Percentiles rank a stretch among this genome's conserved stretches.
These are phyloP conservation scores for Phengaris alcon DNA, from an alignment of 2,888 invertebrate species.

Conservation along the genomic window DNA sequence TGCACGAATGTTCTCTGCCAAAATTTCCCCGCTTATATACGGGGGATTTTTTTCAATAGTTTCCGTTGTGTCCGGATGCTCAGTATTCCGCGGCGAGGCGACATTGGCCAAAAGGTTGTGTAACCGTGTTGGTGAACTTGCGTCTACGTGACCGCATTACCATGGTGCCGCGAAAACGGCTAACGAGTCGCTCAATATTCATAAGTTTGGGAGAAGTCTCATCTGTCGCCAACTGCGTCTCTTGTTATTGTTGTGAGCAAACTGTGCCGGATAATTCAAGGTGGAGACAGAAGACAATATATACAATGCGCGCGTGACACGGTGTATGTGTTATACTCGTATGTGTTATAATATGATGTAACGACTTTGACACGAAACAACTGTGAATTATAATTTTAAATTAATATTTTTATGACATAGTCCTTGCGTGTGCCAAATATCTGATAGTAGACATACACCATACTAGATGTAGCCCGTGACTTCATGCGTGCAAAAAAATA, in stretches of 20 bases:
- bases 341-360: not conserved
- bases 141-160: slow-evolving; percentile 61
- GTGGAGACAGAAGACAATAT: not conserved
- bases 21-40: slow-evolving; percentile 58
- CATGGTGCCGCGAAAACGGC: slow-evolving; percentile 54
- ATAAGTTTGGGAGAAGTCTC: slow-evolving; percentile 60
- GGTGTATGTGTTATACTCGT: not conserved
- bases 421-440: too few relatives aligned
- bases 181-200: slow-evolving; percentile 64
- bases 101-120: slow-evolving; percentile 75
- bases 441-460: too few relatives aligned
- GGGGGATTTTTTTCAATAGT: slow-evolving; percentile 49
- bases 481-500: too few relatives aligned
- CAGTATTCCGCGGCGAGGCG: slow-evolving; percentile 68
- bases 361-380: not conserved
- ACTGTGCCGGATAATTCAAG: slow-evolving; percentile 25
- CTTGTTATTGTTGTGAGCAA: slow-evolving; percentile 33
- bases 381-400: not conserved
- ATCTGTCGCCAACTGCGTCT: slow-evolving; percentile 54
- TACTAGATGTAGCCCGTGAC: too few relatives aligned
- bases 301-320: not conserved
- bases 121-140: slow-evolving; percentile 61
- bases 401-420: too few relatives aligned
- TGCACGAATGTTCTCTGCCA: slow-evolving; percentile 59
- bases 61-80: slow-evolving; percentile 69